phyloP scores from a whole-genome alignment of 2,888 invertebrate species.

The Leptura quadrifasciata region DNA sequence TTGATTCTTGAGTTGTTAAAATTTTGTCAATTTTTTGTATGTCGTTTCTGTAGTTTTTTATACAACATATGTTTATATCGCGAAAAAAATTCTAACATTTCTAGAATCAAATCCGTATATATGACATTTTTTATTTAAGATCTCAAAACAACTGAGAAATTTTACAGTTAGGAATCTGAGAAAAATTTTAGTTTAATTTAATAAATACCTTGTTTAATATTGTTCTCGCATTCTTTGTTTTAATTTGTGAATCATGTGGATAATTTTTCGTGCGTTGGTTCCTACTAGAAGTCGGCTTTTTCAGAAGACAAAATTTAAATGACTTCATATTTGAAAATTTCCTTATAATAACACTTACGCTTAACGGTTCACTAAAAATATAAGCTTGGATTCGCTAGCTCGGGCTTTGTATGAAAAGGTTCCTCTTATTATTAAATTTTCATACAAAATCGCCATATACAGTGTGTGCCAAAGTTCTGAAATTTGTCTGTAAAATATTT shows the following conservation, averaged over 20 bases:
- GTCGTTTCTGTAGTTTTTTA: slow-evolving; percentile 59
- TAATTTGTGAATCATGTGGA: slow-evolving; percentile 41
- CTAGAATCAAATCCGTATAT: slow-evolving; percentile 56
- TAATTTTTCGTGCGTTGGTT: slow-evolving; percentile 43
- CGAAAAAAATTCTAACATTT: slow-evolving; percentile 55
- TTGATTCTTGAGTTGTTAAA: slow-evolving; percentile 63
- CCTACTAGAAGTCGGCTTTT: slow-evolving; percentile 39
- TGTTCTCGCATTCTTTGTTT: slow-evolving; percentile 52
- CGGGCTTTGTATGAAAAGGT: not conserved
- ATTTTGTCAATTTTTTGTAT: slow-evolving; percentile 57
- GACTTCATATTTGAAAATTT: slow-evolving; percentile 2
- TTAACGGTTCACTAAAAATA: not conserved
- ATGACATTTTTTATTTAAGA: slow-evolving; percentile 45
- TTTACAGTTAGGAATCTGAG: slow-evolving; percentile 48
- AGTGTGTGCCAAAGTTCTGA: too few relatives aligned
- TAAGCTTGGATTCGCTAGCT: slow-evolving; percentile 2
- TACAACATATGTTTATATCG: slow-evolving; percentile 51
- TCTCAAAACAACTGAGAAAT: slow-evolving; percentile 50
- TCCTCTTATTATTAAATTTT: not conserved
- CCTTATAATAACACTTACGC: slow-evolving; percentile 14
- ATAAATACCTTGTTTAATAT: slow-evolving; percentile 49
- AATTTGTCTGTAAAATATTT: too few relatives aligned
- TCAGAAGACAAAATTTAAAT: not conserved
- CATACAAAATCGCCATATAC: not conserved
- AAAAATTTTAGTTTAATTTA: slow-evolving; percentile 49